Base-by-base conservation (phyloP, 53 echinoderm and acorn worm species). In the Antedon mediterranea region DNA sequence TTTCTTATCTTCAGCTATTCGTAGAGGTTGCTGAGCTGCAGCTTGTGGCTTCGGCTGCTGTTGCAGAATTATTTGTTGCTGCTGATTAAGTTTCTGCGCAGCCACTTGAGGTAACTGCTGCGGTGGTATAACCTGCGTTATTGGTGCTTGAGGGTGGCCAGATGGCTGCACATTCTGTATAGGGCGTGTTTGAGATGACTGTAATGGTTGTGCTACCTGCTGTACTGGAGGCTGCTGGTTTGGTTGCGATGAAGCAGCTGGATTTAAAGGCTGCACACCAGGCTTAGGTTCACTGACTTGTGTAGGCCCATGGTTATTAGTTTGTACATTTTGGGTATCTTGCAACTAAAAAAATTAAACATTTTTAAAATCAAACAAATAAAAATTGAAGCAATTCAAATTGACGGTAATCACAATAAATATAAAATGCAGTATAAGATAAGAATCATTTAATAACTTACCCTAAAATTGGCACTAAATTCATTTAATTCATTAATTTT, bases 71-170 rank as follows among this genome's bases (percentile, higher is more conserved):
- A 76, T 73, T 71, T 85, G 85, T 29, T 72, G 57, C 8, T 33
- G 72, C 43, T 86, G 86, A 18, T 70, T 31, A 29, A 82, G 82
- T 34, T 85, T 80, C 77, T 85, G 90, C 31, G 90, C 87, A n/a
- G n/a, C 13, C 87, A 87, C 32, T 87, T 90, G 72, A 74, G 84
- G 82, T 90, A 85, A 71, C 78, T 82, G 41, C 83, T 85, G 81
- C 78, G 78, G 29, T 88, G 85, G 26, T 57, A 57, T 57, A 57
- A 57, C 23, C 23, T 57, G 57, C 23, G 57, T 11, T 18, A 18
- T 18, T 15, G 2, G 57, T 18, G 57, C 9, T 2, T 57, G 57
- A 8, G 57, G 57, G 2, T 57, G 57, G 23, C 2, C 57, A 3
- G 11, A 23, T 57, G 57, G 57, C 23, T 8, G 14, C 9, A 1